phyloP scores from a whole-genome alignment of 2,797 vertebrate species.

The Alexandromys oeconomus region DNA sequence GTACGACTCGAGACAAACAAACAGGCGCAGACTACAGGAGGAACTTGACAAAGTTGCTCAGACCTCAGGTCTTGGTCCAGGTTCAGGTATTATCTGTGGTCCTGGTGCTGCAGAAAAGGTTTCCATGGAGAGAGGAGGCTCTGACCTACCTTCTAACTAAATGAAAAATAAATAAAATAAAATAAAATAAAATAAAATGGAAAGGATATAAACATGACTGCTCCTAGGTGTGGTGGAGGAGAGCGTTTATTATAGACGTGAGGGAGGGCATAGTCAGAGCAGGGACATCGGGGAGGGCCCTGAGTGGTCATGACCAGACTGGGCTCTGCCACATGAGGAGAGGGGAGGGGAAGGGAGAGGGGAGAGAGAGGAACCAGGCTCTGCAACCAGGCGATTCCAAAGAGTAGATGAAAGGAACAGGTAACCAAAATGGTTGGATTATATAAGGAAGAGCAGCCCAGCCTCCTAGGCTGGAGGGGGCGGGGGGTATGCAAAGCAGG shows the following conservation, averaged over 20 bases:
- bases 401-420: too few relatives aligned
- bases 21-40: neutral
- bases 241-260: neutral
- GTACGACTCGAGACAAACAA: neutral
- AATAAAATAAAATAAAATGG: neutral
- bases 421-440: too few relatives aligned
- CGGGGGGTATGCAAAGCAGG: too few relatives aligned
- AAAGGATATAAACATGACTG: neutral
- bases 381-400: too few relatives aligned
- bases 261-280: neutral
- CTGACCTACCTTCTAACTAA: neutral
- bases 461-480: too few relatives aligned
- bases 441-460: too few relatives aligned
- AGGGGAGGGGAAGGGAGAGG: too few relatives aligned
- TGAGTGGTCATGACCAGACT: neutral
- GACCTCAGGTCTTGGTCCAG: neutral
- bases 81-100: neutral
- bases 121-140: neutral
- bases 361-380: too few relatives aligned
- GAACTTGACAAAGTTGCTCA: neutral
- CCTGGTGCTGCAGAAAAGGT: neutral
- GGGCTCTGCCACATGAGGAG: too few relatives aligned
- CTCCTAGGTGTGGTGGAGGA: neutral
- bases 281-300: neutral
- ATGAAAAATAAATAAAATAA: neutral